These are phyloP conservation scores for Poeciliopsis paucimaculata DNA, from an alignment of 2,797 vertebrate genomes.

Conservation along the genomic window DNA sequence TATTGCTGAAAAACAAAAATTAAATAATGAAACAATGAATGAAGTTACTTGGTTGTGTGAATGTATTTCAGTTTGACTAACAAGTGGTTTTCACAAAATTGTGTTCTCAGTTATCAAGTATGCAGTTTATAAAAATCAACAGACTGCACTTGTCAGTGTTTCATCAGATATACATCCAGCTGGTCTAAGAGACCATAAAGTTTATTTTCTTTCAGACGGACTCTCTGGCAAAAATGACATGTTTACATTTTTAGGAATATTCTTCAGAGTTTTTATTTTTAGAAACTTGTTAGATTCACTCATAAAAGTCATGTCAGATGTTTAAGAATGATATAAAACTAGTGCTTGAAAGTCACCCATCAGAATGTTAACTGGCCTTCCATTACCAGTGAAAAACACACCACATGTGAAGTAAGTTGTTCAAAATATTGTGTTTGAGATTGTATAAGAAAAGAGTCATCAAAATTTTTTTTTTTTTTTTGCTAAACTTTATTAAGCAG, in stretches of 20 bases:
- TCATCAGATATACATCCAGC: too few relatives aligned
- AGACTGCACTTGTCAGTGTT: too few relatives aligned
- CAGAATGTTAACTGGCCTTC: not conserved
- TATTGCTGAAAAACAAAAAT: too few relatives aligned
- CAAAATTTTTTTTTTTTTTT: not conserved
- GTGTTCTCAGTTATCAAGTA: too few relatives aligned
- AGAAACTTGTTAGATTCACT: not conserved
- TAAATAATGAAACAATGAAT: not conserved
- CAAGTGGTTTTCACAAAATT: not conserved
- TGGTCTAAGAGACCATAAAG: too few relatives aligned
- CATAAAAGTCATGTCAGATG: not conserved
- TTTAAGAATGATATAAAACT: too few relatives aligned
- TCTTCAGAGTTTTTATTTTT: not conserved
- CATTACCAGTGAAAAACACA: not conserved
- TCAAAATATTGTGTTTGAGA: not conserved
- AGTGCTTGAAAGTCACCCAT: too few relatives aligned
- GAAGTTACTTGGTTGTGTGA: not conserved
- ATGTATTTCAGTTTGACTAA: not conserved
- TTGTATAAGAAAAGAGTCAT: not conserved
- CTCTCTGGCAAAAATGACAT: not conserved
- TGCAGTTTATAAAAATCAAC: too few relatives aligned
- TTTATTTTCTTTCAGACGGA: too few relatives aligned
- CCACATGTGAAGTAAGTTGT: not conserved
- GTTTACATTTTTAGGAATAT: not conserved
- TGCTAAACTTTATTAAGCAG: not conserved